Conservation (phyloP, 2,797 vertebrate species). For the Clamator glandarius region DNA sequence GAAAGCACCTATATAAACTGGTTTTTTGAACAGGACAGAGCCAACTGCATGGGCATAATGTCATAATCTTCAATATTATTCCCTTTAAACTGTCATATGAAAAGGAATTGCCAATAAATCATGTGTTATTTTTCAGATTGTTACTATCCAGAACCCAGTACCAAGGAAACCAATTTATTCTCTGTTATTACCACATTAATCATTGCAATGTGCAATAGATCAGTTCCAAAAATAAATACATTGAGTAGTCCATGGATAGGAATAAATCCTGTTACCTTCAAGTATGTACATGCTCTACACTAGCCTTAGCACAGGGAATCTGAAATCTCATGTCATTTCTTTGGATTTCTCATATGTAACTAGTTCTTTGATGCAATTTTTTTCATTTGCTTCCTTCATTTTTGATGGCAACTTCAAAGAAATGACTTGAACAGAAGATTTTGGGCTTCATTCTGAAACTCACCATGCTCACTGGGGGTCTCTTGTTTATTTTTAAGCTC, state of each 20-base stretch:
- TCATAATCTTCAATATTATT: neutral
- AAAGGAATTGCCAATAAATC: conserved; percentile 31
- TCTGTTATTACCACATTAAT: conserved; percentile 33
- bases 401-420: neutral
- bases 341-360: neutral
- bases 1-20: neutral
- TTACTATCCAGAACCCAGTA: neutral
- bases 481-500: neutral
- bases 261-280: neutral
- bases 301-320: neutral
- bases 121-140: neutral
- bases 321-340: neutral
- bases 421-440: neutral
- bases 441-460: neutral
- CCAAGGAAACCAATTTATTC: conserved; percentile 24
- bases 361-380: neutral
- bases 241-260: neutral
- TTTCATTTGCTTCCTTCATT: neutral
- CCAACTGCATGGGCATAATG: neutral
- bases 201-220: conserved; percentile 16
- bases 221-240: conserved; percentile 31
- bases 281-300: neutral
- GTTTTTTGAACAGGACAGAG: neutral
- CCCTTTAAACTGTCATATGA: neutral
- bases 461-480: neutral